phyloP scores from a whole-genome alignment of 2,888 invertebrate species.

The Lingula anatina region DNA sequence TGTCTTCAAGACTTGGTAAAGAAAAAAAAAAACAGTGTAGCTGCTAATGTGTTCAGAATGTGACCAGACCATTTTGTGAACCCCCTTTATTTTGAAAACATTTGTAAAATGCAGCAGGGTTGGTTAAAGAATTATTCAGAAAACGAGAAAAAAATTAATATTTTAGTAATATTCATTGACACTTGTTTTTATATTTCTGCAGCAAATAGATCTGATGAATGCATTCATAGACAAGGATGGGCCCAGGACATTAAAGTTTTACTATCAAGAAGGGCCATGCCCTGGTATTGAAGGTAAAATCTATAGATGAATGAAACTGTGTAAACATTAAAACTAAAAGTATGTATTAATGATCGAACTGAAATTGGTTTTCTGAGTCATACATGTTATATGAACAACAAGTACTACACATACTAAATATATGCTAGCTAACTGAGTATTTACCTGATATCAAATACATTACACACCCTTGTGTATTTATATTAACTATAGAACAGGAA shows the following conservation, averaged over 20 bases:
- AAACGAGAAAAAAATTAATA: too few species aligned
- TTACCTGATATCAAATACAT: too few species aligned
- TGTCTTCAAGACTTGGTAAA: too few species aligned
- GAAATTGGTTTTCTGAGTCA: not conserved
- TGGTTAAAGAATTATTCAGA: too few species aligned
- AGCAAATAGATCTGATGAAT: conserved; percentile 28
- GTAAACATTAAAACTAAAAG: not conserved
- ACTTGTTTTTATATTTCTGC: conserved; percentile 8
- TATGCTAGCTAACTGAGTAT: too few species aligned
- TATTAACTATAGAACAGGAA: not conserved
- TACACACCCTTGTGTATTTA: too few species aligned
- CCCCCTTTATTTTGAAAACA: too few species aligned
- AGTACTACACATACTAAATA: not conserved
- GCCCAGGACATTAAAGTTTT: conserved; percentile 63
- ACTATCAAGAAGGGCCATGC: conserved; percentile 64
- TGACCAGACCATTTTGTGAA: too few species aligned
- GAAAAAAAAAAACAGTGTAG: too few species aligned
- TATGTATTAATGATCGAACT: not conserved
- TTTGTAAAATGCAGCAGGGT: too few species aligned
- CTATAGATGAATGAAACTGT: not conserved
- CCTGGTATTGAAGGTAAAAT: conserved; percentile 59
- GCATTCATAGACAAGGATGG: conserved; percentile 62
- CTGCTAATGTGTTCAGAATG: too few species aligned
- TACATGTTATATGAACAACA: not conserved
- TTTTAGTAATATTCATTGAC: too few species aligned